Conservation (phyloP, 2,113 vertebrate genomes). For the Stigmatopora argus region DNA sequence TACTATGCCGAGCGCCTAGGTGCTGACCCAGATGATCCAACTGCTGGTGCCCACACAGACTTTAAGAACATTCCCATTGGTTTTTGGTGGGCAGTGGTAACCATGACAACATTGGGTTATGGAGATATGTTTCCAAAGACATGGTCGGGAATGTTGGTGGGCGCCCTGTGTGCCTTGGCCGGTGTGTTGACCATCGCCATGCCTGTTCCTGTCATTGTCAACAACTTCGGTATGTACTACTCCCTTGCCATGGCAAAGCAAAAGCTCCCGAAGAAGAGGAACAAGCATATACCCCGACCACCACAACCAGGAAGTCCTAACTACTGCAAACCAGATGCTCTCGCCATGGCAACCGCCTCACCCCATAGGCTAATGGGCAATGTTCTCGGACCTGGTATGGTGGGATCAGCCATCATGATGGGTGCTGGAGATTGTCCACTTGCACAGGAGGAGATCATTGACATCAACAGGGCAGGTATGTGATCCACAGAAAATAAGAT, state of each 20-base stretch:
- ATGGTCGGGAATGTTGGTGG: conserved; percentile 97
- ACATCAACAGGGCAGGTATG: conserved; percentile 90
- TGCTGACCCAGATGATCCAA: conserved; percentile 80
- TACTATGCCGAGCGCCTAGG: conserved; percentile 94
- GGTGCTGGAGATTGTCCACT: conserved; percentile 78
- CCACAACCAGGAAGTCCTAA: conserved; percentile 84
- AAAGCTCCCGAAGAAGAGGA: conserved; percentile 97
- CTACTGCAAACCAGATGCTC: conserved; percentile 85
- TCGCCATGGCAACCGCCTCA: conserved; percentile 82
- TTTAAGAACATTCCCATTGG: conserved; percentile 99
- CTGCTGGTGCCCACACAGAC: conserved; percentile 80
- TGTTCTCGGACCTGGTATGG: conserved; percentile 68
- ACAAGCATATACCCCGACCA: conserved; percentile 90
- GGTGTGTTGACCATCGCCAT: conserved; percentile 98
- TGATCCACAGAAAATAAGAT: not conserved
- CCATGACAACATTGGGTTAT: conserved; percentile 95
- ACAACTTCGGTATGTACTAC: conserved; percentile 99
- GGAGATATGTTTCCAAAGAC: conserved; percentile 98
- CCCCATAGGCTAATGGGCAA: conserved; percentile 88
- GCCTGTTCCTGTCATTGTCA: conserved; percentile 97
- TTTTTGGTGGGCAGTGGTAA: conserved; percentile 99
- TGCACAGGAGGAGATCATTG: conserved; percentile 81
- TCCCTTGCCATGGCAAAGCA: conserved; percentile 99
- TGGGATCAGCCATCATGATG: conserved; percentile 70
- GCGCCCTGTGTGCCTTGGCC: conserved; percentile 90